Evolutionary conservation across 1,140 invertebrate species (phyloP).

Genomic region (Gerris buenoi): DNA sequence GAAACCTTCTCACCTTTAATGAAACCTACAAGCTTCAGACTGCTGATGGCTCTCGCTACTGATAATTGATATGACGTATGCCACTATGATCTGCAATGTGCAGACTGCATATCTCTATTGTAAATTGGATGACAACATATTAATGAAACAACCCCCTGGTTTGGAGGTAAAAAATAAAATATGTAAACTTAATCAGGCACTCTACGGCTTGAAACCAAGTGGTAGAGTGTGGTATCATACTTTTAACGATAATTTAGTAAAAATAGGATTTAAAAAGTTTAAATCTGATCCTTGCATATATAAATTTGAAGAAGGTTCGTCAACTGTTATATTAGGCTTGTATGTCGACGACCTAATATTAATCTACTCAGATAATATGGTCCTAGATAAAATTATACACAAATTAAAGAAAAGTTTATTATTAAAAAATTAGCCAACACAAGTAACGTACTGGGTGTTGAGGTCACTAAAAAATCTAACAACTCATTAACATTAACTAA

Average conservation of each 20-base stretch:
- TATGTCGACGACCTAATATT: not conserved
- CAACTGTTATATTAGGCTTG: not conserved
- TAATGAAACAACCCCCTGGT: not conserved
- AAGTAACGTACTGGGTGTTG: not conserved
- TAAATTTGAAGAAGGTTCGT: not conserved
- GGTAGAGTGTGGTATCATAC: not conserved
- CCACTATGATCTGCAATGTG: not conserved
- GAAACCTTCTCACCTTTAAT: not conserved
- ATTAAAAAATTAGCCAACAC: not conserved
- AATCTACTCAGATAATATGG: not conserved
- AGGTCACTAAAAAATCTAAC: not conserved
- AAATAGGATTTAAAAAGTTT: not conserved
- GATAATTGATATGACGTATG: not conserved
- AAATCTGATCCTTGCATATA: not conserved
- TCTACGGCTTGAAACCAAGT: not conserved
- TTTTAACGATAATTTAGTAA: not conserved
- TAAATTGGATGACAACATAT: not conserved
- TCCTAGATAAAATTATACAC: not conserved
- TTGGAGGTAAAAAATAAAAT: not conserved
- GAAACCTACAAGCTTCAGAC: not conserved
- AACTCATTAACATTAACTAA: not conserved
- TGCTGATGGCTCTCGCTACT: not conserved
- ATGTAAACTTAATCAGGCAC: not conserved
- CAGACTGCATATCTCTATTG: not conserved
- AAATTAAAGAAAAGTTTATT: not conserved